These are phyloP conservation scores for Ennomos quercinarius DNA, from an alignment of 2,888 invertebrate species.

Conservation along the genomic window DNA sequence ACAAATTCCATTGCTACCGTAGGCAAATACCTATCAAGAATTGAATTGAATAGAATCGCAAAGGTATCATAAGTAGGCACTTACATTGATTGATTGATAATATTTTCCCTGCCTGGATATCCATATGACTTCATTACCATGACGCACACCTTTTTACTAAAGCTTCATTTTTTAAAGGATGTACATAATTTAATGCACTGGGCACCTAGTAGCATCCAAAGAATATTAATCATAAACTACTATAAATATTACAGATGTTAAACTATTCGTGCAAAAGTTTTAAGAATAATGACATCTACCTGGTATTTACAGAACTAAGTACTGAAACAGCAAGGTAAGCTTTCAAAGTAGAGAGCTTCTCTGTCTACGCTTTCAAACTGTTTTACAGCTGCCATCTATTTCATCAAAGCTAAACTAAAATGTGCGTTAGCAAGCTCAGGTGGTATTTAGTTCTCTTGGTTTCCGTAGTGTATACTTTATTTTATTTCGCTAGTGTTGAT, in stretches of 20 bases:
- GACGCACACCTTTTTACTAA: constrained; percentile 35
- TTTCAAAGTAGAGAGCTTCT: not conserved
- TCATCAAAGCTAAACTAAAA: constrained; percentile 19
- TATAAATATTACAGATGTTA: too few species aligned
- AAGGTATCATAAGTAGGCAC: constrained; percentile 58
- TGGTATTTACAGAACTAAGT: not conserved
- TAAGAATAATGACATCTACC: constrained; percentile 6
- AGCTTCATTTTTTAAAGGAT: too few species aligned
- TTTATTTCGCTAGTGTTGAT: constrained; percentile 1
- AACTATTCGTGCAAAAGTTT: too few species aligned
- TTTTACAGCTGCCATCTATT: constrained; percentile 41
- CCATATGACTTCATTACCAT: constrained; percentile 50
- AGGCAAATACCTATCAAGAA: too few species aligned
- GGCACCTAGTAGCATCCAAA: too few species aligned
- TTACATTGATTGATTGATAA: too few species aligned
- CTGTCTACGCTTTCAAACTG: not conserved
- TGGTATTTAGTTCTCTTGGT: constrained; percentile 28
- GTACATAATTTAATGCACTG: too few species aligned
- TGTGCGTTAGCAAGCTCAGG: not conserved
- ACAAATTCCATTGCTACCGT: constrained; percentile 51
- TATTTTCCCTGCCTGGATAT: too few species aligned
- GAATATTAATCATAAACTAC: too few species aligned
- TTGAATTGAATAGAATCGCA: constrained; percentile 54
- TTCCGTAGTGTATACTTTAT: constrained; percentile 21
- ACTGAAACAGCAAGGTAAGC: not conserved